phyloP scores from a whole-genome alignment of 2,888 invertebrate genomes.

The Eilema griseolum region DNA sequence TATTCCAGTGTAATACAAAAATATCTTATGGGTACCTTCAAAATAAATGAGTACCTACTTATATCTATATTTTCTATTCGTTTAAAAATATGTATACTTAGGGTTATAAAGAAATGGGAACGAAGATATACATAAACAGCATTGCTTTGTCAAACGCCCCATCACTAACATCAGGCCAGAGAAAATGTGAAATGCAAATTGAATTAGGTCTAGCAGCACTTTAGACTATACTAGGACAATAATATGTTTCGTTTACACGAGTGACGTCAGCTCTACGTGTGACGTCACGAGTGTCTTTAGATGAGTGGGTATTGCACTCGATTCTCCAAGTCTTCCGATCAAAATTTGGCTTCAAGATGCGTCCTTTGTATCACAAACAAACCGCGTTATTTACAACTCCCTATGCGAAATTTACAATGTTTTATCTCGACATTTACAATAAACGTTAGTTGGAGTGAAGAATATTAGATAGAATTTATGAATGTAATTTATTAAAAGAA shows the following conservation, averaged over 20 bases:
- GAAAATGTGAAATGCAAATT: slow-evolving; percentile 50
- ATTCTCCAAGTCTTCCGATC: slow-evolving; percentile 76
- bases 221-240: slow-evolving; percentile 86
- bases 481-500: slow-evolving; percentile 65
- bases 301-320: slow-evolving; percentile 54
- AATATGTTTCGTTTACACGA: slow-evolving; percentile 73
- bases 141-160: slow-evolving; percentile 56
- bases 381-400: slow-evolving; percentile 52
- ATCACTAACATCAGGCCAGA: slow-evolving; percentile 46
- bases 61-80: slow-evolving; percentile 55
- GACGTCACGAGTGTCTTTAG: slow-evolving; percentile 55
- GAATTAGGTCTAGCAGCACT: slow-evolving; percentile 73
- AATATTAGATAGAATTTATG: slow-evolving; percentile 66
- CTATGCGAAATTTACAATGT: slow-evolving; percentile 56
- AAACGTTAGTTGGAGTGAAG: slow-evolving; percentile 52
- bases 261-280: slow-evolving; percentile 50
- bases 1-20: slow-evolving; percentile 52
- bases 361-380: slow-evolving; percentile 55
- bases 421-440: slow-evolving; percentile 55
- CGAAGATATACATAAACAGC: slow-evolving; percentile 32
- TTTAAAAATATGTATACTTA: slow-evolving; percentile 43
- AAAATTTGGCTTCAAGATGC: slow-evolving; percentile 68
- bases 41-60: slow-evolving; percentile 43
- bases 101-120: slow-evolving; percentile 35
- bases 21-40: slow-evolving; percentile 48